Evolutionary conservation across 2,797 vertebrate species (phyloP), one percentile per base, ranked within the genome.

Genomic region (Percopsis omiscomaycus): DNA sequence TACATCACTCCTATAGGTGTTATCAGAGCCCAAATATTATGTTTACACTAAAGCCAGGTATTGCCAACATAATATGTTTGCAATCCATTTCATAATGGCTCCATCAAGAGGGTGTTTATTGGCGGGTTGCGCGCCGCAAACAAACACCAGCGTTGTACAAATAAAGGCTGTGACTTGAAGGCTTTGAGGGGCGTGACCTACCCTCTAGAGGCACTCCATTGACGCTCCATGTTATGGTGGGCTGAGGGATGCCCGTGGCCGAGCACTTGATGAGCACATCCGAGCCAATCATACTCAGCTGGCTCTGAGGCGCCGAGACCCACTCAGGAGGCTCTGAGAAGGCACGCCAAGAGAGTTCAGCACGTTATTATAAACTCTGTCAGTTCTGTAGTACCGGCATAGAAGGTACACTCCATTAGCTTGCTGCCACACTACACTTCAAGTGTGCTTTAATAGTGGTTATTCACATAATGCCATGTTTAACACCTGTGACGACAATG

Each of bases 291-390:
- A 92, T 94, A 30, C 85, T 94, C 59, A 98, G 89, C 0, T 90
- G 93, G 16, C 94, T 94, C 78, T 94, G 71, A 0, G 96, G 96
- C 78, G 94, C 90, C 69, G 82, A 89, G 58, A 89, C 81, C 96
- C 96, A 99, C 68, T 71, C 93, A 5, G 97, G 97, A 77, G 95
- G 94, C 66, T 95, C 97, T 99, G 91, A 5, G 59, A 29, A 80
- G 67, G 80, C 55, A 77, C 22, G 22, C 27, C 9, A 15, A 69
- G 58, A 11, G 37, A 52, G 11, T 50, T 55, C 62, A 68, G 59
- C 48, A 55, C 2, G 45, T 32, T 60, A 30, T 83, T 65, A 80
- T 69, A 62, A 74, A 10, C 32, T 37, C 32, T 37, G 55, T 14
- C 49, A 54, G 44, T 30, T 42, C 56, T 46, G 42, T 22, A 57